A percentile compares a stretch with the other conserved stretches of the same genome.
These are phyloP conservation scores for Caenorhabditis plicata DNA, from an alignment of 2,888 invertebrate genomes.

Conservation along the genomic window DNA sequence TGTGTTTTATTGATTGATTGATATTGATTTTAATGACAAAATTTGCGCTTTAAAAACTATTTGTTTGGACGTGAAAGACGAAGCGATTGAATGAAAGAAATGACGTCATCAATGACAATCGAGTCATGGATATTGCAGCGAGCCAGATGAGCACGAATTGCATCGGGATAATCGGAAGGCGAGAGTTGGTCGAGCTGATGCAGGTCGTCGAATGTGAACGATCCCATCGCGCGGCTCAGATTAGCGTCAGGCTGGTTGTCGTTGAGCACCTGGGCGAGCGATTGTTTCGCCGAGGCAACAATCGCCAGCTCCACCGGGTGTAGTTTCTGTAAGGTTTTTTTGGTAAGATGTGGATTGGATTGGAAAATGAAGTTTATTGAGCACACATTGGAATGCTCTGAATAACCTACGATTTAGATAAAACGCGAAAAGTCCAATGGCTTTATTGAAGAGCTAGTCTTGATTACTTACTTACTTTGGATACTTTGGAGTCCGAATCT, in stretches of 20 bases:
- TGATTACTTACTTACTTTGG: no score
- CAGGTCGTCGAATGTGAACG: slow-evolving; percentile 23
- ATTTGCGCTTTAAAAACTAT: slow-evolving; percentile 11
- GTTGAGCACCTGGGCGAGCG: slow-evolving; percentile 11
- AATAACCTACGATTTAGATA: not conserved
- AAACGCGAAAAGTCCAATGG: not conserved
- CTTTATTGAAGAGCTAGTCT: no score
- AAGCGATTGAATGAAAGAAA: slow-evolving; percentile 18
- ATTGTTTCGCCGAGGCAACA: slow-evolving; percentile 13
- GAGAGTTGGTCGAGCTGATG: slow-evolving; percentile 8
- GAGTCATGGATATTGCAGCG: slow-evolving; percentile 24
- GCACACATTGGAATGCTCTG: no score
- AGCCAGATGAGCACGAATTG: slow-evolving; percentile 24
- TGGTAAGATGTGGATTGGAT: not conserved
- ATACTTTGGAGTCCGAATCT: no score
- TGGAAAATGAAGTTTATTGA: no score
- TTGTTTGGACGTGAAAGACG: not conserved
- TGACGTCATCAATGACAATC: slow-evolving; percentile 16
- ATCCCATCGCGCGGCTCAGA: slow-evolving; percentile 32
- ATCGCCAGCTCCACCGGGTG: slow-evolving; percentile 20
- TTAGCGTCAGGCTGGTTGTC: slow-evolving; percentile 8
- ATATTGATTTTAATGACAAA: slow-evolving; percentile 7
- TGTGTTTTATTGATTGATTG: slow-evolving; percentile 12
- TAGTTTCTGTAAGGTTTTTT: slow-evolving; percentile 14
- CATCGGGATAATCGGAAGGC: slow-evolving; percentile 13